Percentiles rank a stretch among this genome's conserved stretches.
These are phyloP conservation scores for Petrolisthes manimaculis DNA, from an alignment of 2,888 invertebrate genomes.

Conservation along the genomic window DNA sequence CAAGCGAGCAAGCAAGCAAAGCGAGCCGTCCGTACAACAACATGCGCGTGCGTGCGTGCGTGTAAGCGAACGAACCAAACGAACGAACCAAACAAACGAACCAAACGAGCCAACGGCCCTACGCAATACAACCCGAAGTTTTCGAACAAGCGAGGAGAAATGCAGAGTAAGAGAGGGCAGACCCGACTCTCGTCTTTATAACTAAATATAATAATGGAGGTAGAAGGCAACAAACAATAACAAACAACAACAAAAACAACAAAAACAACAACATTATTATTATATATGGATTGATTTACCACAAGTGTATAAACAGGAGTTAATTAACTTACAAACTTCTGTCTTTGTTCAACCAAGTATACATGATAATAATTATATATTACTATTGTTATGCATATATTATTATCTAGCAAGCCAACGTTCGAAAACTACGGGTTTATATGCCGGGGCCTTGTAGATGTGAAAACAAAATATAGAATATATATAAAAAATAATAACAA, in stretches of 20 bases:
- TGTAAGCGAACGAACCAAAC: background rate
- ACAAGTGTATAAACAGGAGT: background rate
- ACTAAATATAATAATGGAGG: background rate
- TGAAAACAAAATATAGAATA: background rate
- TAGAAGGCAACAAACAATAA: background rate
- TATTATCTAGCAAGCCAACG: slow-evolving; percentile 74
- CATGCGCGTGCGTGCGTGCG: background rate
- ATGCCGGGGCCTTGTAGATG: slow-evolving; percentile 39
- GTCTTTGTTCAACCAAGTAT: background rate
- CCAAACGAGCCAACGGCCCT: slow-evolving; percentile 28
- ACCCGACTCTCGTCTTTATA: slow-evolving; percentile 41
- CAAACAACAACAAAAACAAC: too few species aligned
- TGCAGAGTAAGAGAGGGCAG: slow-evolving; percentile 37
- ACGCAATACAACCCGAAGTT: slow-evolving; percentile 68
- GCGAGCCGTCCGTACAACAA: background rate
- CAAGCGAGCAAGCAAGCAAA: background rate
- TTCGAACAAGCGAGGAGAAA: slow-evolving; percentile 71
- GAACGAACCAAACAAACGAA: too few species aligned
- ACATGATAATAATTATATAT: background rate
- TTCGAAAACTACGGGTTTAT: slow-evolving; percentile 74
- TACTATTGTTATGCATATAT: slow-evolving; percentile 33
- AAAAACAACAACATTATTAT: too few species aligned
- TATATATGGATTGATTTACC: background rate
- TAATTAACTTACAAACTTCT: background rate
- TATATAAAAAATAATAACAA: background rate